Percentiles rank a stretch among this genome's conserved stretches.
phyloP scores from a whole-genome alignment of 2,113 vertebrate species.

The Condylura cristata region DNA sequence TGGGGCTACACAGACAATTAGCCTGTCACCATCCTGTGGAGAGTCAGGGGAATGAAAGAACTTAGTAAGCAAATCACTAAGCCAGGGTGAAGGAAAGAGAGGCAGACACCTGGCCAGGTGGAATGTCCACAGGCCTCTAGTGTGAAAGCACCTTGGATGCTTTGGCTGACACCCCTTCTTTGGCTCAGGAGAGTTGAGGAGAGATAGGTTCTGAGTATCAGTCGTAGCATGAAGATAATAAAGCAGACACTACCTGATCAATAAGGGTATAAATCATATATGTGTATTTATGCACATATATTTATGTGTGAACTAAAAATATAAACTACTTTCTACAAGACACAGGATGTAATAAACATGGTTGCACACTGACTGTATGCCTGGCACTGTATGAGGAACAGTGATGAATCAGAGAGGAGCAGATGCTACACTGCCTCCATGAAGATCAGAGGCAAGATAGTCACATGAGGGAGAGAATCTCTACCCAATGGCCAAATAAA shows the following conservation, averaged over 20 bases:
- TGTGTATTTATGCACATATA: accelerated
- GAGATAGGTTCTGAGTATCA: background rate
- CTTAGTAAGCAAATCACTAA: background rate
- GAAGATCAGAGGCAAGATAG: background rate
- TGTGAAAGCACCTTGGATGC: background rate
- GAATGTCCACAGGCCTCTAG: accelerated
- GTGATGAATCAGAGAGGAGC: background rate
- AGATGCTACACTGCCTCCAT: background rate
- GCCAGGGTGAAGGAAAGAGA: background rate
- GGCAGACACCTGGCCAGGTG: background rate
- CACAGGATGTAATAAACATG: background rate
- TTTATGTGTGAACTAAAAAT: background rate
- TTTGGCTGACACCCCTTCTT: background rate
- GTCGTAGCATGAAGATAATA: background rate
- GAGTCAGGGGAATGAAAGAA: background rate
- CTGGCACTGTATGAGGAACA: background rate
- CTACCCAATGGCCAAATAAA: background rate
- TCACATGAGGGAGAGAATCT: background rate
- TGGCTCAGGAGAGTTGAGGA: background rate
- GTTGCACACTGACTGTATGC: background rate
- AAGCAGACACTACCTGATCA: background rate
- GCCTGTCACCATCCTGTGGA: accelerated
- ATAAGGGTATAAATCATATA: background rate
- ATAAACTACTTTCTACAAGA: background rate
- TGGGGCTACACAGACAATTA: background rate